A percentile compares a stretch with the other conserved stretches of the same genome.
phyloP scores from a whole-genome alignment of 2,888 invertebrate genomes.

The Thecocarcelia acutangulata region DNA sequence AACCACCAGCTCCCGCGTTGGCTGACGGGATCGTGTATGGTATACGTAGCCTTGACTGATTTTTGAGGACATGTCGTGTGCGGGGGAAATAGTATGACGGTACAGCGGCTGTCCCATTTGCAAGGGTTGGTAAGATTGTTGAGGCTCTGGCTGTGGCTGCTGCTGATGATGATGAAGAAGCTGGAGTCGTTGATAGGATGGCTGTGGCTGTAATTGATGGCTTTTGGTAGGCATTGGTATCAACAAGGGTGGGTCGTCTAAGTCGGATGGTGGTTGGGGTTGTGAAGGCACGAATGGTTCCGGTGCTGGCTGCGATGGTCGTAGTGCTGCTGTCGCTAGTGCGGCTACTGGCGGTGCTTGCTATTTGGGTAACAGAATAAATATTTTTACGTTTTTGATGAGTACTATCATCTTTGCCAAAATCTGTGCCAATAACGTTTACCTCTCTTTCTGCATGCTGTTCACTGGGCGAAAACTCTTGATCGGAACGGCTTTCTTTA shows the following conservation, averaged over 20 bases:
- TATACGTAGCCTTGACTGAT: constrained; percentile 60
- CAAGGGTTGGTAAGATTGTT: constrained; percentile 33
- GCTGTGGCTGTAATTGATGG: constrained; percentile 68
- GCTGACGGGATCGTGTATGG: constrained; percentile 60
- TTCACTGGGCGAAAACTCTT: constrained; percentile 77
- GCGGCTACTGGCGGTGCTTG: constrained; percentile 71
- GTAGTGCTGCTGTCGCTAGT: constrained; percentile 60
- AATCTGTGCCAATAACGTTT: constrained; percentile 75
- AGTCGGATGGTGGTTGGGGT: constrained; percentile 54
- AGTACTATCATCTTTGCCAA: constrained; percentile 72
- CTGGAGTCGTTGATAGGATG: constrained; percentile 43
- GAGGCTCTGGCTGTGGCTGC: constrained; percentile 53
- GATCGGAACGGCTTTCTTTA: constrained; percentile 76
- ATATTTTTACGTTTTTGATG: constrained; percentile 79
- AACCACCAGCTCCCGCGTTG: constrained; percentile 38
- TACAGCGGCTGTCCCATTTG: constrained; percentile 52
- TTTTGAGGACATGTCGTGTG: constrained; percentile 58
- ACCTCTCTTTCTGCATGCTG: constrained; percentile 78
- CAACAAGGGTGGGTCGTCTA: constrained; percentile 69
- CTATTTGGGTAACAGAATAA: constrained; percentile 78
- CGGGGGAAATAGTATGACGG: constrained; percentile 63
- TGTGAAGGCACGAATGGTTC: constrained; percentile 63
- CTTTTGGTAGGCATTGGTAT: constrained; percentile 74
- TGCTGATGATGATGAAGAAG: constrained; percentile 39
- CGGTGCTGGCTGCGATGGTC: constrained; percentile 67